Conservation (phyloP, 2,888 invertebrate genomes). For the Aricia artaxerxes region DNA sequence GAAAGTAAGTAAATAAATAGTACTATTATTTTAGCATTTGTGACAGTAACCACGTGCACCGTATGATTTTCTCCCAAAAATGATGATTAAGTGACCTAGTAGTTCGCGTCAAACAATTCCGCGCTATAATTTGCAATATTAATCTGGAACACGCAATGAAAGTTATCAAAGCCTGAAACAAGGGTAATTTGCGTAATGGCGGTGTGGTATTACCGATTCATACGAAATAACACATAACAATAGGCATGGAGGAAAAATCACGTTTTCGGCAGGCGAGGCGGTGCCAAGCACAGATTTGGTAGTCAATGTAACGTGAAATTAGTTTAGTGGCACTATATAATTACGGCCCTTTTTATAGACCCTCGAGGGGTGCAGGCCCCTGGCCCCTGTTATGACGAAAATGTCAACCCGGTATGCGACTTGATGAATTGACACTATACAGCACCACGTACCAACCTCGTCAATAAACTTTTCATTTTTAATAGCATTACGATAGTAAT, state of each 20-base stretch:
- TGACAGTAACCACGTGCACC: not conserved
- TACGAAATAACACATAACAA: conserved; percentile 74
- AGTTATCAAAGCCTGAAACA: conserved; percentile 40
- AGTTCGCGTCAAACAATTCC: conserved; percentile 10
- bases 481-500: conserved; percentile 30
- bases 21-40: not conserved
- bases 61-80: not conserved
- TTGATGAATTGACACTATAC: conserved; percentile 79
- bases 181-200: conserved; percentile 55
- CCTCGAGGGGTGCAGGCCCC: conserved; percentile 52
- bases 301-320: conserved; percentile 81
- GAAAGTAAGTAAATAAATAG: not conserved
- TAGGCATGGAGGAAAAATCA: conserved; percentile 77
- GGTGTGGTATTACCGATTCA: conserved; percentile 70
- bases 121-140: conserved; percentile 22
- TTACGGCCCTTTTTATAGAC: conserved; percentile 77
- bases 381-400: conserved; percentile 74
- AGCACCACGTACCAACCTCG: conserved; percentile 38
- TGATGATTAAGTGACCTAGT: conserved; percentile 10
- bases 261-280: conserved; percentile 68
- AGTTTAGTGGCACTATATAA: conserved; percentile 81
- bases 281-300: conserved; percentile 80
- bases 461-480: conserved; percentile 30
- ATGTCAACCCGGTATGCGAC: conserved; percentile 75
- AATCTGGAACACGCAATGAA: conserved; percentile 23